These are phyloP conservation scores for Solenopsis invicta DNA, from an alignment of 1,140 invertebrate genomes.

Conservation along the genomic window DNA sequence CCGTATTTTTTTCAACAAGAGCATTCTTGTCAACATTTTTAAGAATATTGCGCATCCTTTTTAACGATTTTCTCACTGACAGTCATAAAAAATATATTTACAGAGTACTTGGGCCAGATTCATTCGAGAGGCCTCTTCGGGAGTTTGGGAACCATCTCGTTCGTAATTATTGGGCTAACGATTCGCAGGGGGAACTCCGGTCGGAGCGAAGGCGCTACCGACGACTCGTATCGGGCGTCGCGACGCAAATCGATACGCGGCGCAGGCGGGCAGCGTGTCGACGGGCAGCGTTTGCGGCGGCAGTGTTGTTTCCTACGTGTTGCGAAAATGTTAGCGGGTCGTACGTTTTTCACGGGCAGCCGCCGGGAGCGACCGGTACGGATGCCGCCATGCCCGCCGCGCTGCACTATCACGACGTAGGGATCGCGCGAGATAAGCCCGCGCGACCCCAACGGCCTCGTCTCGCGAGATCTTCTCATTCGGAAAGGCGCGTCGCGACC, in stretches of 20 bases:
- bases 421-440: neutral
- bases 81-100: neutral
- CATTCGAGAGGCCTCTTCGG: neutral
- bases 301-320: constrained; percentile 70
- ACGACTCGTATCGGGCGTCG: constrained; percentile 66
- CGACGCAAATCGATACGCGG: constrained; percentile 73
- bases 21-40: too few species aligned
- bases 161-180: constrained; percentile 31
- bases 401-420: neutral
- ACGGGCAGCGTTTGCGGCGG: constrained; percentile 14
- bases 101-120: neutral
- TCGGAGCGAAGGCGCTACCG: constrained; percentile 69
- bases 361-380: neutral
- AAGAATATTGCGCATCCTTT: neutral
- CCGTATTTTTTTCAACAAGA: too few species aligned
- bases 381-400: neutral
- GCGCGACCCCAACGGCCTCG: neutral
- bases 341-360: constrained; percentile 9
- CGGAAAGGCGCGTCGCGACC: constrained; percentile 7
- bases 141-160: neutral
- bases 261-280: constrained; percentile 60
- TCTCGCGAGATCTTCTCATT: constrained; percentile 11
- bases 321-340: constrained; percentile 66
- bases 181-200: constrained; percentile 17
- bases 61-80: neutral